phyloP scores from a whole-genome alignment of 2,113 vertebrate genomes.

The Paradisaea rubra region DNA sequence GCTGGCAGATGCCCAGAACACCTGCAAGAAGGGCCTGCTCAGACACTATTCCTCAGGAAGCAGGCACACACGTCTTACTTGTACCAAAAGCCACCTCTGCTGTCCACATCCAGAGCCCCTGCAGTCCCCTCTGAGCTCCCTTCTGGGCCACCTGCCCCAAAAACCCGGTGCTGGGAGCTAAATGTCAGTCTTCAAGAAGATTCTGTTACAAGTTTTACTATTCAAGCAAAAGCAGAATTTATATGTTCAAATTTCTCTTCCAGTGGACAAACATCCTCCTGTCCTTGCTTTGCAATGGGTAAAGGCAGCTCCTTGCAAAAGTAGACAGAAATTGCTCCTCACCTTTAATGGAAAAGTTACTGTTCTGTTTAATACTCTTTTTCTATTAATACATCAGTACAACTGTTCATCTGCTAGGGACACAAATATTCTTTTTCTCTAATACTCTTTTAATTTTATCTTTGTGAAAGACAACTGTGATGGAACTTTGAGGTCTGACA shows the following conservation, averaged over 20 bases:
- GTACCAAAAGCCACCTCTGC: not conserved
- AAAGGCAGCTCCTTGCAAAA: not conserved
- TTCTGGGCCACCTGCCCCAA: not conserved
- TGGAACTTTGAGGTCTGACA: not conserved
- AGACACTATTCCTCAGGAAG: not conserved
- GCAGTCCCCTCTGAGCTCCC: not conserved
- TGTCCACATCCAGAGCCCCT: not conserved
- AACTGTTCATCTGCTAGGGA: not conserved
- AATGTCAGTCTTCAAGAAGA: accelerated
- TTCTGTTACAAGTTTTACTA: not conserved
- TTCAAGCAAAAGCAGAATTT: not conserved
- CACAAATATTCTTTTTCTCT: not conserved
- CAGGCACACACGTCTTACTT: not conserved
- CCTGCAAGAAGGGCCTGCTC: not conserved
- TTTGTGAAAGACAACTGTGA: not conserved
- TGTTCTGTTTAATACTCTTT: not conserved
- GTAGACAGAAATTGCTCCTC: not conserved
- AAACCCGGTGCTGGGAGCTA: not conserved
- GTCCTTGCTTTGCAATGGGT: not conserved
- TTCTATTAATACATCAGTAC: not conserved
- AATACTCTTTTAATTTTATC: conserved; percentile 6
- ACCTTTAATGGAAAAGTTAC: not conserved
- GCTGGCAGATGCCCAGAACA: not conserved
- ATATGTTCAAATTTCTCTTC: not conserved
- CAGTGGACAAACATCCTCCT: not conserved